A percentile compares a stretch with the other conserved stretches of the same genome.
Evolutionary conservation across 2,797 vertebrate species (phyloP).

Genomic region (Helostoma temminkii): DNA sequence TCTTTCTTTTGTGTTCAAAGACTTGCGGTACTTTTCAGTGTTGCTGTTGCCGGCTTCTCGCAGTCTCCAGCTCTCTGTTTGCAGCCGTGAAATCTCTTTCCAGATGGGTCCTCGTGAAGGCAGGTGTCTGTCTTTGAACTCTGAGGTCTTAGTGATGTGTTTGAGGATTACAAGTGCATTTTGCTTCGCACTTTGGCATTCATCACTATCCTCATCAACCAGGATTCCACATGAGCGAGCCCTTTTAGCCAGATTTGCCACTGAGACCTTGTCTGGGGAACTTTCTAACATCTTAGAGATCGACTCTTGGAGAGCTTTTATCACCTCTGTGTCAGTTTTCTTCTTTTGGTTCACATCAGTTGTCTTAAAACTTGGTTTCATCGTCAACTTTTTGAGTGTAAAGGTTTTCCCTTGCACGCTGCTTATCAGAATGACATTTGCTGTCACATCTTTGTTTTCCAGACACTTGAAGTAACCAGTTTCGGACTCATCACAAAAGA

Average conservation of each 20-base stretch:
- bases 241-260: constrained; percentile 68
- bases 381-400: constrained; percentile 16
- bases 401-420: constrained; percentile 18
- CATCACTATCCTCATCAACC: constrained; percentile 73
- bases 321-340: constrained; percentile 40
- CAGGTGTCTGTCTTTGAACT: constrained; percentile 71
- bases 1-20: constrained; percentile 49
- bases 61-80: constrained; percentile 75
- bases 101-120: constrained; percentile 72
- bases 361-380: constrained; percentile 18
- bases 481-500: constrained; percentile 72
- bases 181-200: constrained; percentile 62
- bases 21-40: constrained; percentile 44
- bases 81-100: constrained; percentile 64
- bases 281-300: constrained; percentile 30
- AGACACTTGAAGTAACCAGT: constrained; percentile 52
- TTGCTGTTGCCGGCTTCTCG: constrained; percentile 35
- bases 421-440: constrained; percentile 38
- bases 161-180: constrained; percentile 55
- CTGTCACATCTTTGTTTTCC: constrained; percentile 19
- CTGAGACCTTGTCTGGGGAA: background rate
- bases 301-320: constrained; percentile 28
- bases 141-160: constrained; percentile 38
- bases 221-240: constrained; percentile 61
- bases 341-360: constrained; percentile 37